Percentiles rank a stretch among this genome's conserved stretches.
Conservation (phyloP, 2,888 invertebrate species). For the Ferdinandea cuprea region DNA sequence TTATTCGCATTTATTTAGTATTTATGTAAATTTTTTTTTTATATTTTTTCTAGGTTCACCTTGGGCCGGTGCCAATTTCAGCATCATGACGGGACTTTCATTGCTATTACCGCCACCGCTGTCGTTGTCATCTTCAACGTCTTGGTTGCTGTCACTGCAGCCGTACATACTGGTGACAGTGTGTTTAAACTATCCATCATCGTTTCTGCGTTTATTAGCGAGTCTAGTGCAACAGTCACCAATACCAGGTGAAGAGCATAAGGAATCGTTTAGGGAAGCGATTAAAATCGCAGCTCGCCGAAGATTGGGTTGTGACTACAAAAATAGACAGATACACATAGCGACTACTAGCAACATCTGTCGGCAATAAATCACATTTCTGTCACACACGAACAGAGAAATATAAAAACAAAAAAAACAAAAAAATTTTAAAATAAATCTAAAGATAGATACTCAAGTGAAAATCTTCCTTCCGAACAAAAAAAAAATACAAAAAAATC, state of each 20-base stretch:
- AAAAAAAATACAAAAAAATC: conserved; percentile 6
- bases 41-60: conserved; percentile 66
- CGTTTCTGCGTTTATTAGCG: conserved; percentile 45
- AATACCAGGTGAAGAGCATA: conserved; percentile 55
- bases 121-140: conserved; percentile 59
- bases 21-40: conserved; percentile 27
- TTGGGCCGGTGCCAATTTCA: conserved; percentile 73
- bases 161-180: conserved; percentile 65
- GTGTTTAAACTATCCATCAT: conserved; percentile 65
- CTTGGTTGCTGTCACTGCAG: conserved; percentile 68
- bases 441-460: conserved; percentile 53
- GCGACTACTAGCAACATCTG: conserved; percentile 51
- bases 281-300: conserved; percentile 29
- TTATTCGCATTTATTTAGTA: conserved; percentile 24
- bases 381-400: conserved; percentile 20
- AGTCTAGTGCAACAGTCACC: conserved; percentile 42
- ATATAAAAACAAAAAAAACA: conserved; percentile 3
- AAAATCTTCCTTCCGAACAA: conserved; percentile 59
- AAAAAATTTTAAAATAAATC: neutral
- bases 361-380: conserved; percentile 61
- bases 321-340: conserved; percentile 49
- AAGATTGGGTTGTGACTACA: conserved; percentile 51
- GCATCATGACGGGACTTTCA: conserved; percentile 74
- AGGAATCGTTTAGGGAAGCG: conserved; percentile 43
- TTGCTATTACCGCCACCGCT: conserved; percentile 70